Evolutionary conservation across 2,797 vertebrate species (phyloP), one percentile per base, ranked within the genome.

Genomic region (Typhlichthys subterraneus): DNA sequence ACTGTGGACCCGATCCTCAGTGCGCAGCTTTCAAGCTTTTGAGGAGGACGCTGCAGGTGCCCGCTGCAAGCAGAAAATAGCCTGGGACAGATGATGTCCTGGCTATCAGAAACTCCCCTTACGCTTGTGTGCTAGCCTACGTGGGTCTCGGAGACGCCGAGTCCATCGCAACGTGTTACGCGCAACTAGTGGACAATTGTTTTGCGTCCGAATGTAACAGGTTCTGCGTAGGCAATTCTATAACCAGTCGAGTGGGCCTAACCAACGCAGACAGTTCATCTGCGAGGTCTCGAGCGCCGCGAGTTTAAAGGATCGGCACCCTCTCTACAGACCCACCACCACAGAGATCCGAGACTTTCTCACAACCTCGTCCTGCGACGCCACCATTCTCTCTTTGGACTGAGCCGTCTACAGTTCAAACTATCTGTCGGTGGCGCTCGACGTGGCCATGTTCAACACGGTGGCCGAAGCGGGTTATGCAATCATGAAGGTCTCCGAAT

Each of bases 81-180:
- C 48, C 31, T 4, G n/a, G 12, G 6, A 31, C 59, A 17, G 31
- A 45, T 3, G 59, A 61, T 0, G 59, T 61, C 4, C 59, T 61
- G 2, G 19, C 50, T 2, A 15, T 61, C 1, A 31, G n/a, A 5
- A 53, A 61, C 31, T 61, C 59, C 1, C 31, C 14, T 12, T 61
- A 53, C 5, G 59, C 29, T 1, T 61, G 59, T 17, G 49, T 61
- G 8, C 59, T 61, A n/a, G n/a, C 50, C n/a, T 53, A 61, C 15
- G 33, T 53, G 8, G 49, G 59, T 4, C 13, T 19, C 33, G 33
- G 59, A 8, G 13, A 31, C 29, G 0, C 7, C 1, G 47, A 60
- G 19, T 13, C 12, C n/a, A 60, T 51, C 1, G 58, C 2, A 1
- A 14, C 5, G 2, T 60, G 58, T 15, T 60, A 51, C 23, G 1